Conservation (phyloP, 1,140 invertebrate species). For the Asbolus verrucosus region DNA sequence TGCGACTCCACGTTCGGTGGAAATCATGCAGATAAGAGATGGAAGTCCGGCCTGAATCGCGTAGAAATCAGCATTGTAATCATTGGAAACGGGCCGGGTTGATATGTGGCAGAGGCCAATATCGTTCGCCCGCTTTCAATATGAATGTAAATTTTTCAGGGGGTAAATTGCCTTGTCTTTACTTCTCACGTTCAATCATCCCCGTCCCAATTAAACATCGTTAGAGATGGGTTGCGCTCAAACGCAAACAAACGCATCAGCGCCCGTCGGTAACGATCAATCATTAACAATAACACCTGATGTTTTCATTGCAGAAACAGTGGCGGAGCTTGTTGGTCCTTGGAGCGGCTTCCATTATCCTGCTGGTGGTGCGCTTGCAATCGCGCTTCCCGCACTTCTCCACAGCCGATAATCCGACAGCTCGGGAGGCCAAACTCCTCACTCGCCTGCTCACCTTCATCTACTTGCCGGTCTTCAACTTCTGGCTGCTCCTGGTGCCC, state of each 20-base stretch:
- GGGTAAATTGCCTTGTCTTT: neutral
- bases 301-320: constrained; percentile 72
- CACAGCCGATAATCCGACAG: constrained; percentile 90
- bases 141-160: constrained; percentile 1
- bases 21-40: constrained; percentile 27
- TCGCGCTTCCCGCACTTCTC: constrained; percentile 82
- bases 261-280: constrained; percentile 32
- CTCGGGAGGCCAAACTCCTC: constrained; percentile 77
- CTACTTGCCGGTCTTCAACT: constrained; percentile 90
- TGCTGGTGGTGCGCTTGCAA: constrained; percentile 74
- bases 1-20: neutral
- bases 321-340: constrained; percentile 75
- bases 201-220: too few relatives aligned
- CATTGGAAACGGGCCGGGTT: too few relatives aligned
- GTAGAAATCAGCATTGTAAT: too few relatives aligned
- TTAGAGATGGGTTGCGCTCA: neutral
- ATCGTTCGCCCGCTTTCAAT: neutral
- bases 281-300: constrained; percentile 33
- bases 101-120: too few relatives aligned
- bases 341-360: constrained; percentile 68
- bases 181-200: too few relatives aligned
- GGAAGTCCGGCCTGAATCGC: constrained; percentile 16
- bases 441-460: constrained; percentile 86
- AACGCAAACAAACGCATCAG: too few relatives aligned
- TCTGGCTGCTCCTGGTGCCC: constrained; percentile 84